Conservation (phyloP, 1,140 invertebrate genomes). For the Trichomalopsis sarcophagae region DNA sequence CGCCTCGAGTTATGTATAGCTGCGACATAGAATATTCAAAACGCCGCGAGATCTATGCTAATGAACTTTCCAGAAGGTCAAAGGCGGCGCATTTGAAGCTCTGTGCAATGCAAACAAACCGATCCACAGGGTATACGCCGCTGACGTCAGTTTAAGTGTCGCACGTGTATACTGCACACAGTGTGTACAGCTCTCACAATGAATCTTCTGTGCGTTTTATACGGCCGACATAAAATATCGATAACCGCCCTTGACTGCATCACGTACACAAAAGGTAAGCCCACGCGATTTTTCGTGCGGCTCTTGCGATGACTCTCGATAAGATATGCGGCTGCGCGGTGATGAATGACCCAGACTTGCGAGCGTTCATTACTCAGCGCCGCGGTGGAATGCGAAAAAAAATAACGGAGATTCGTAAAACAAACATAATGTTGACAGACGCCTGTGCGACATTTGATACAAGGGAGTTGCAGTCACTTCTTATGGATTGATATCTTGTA, state of each 20-base stretch:
- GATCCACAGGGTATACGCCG: not conserved
- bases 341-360: not conserved
- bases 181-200: too few species aligned
- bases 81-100: conserved; percentile 11
- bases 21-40: not conserved
- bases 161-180: not conserved
- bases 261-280: not conserved
- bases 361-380: not conserved
- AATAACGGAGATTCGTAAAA: not conserved
- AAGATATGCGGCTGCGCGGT: not conserved
- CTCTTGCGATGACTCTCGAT: not conserved
- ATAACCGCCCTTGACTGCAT: not conserved
- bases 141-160: not conserved
- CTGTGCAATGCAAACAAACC: not conserved
- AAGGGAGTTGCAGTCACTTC: too few species aligned
- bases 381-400: not conserved
- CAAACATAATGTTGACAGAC: not conserved
- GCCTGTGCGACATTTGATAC: too few species aligned
- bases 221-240: not conserved
- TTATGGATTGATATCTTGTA: too few species aligned
- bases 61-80: conserved; percentile 1
- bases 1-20: not conserved
- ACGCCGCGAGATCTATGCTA: not conserved
- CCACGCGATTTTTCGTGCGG: not conserved
- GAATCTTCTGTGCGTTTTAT: not conserved